Percentiles rank a stretch among this genome's conserved stretches.
Evolutionary conservation across 2,113 vertebrate species (phyloP).

Genomic region (Gymnogyps californianus): DNA sequence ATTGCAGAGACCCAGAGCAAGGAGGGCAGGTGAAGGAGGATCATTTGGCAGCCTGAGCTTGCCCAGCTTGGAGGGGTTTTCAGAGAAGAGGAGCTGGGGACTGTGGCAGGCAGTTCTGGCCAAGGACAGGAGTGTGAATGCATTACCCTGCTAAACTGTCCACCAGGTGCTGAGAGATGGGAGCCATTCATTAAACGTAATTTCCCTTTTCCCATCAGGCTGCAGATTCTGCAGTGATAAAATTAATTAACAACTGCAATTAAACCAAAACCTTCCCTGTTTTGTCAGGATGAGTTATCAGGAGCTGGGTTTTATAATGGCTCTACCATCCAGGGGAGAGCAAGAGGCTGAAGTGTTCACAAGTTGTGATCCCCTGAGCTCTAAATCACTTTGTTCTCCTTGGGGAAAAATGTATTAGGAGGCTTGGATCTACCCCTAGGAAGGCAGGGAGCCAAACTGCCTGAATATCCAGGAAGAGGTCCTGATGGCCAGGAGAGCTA

Average conservation of each 20-base stretch:
- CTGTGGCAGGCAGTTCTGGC: neutral
- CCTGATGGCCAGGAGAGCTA: neutral
- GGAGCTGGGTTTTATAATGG: neutral
- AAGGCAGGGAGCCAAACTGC: neutral
- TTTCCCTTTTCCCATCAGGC: neutral
- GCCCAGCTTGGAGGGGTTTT: neutral
- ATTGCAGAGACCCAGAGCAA: neutral
- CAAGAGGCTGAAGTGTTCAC: neutral
- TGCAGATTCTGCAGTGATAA: neutral
- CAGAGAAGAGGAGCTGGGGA: neutral
- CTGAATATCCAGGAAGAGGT: neutral
- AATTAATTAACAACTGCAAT: constrained; percentile 28
- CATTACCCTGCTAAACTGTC: neutral
- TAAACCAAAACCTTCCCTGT: neutral
- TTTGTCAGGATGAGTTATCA: neutral
- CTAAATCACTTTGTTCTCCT: neutral
- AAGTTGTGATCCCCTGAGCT: neutral
- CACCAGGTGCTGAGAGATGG: neutral
- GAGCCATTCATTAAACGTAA: neutral
- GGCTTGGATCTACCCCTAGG: neutral
- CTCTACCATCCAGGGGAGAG: neutral
- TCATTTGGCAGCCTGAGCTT: neutral
- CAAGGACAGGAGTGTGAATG: neutral
- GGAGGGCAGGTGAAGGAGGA: neutral
- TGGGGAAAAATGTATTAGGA: neutral